Evolutionary conservation across 2,888 invertebrate genomes (phyloP).

Genomic region (Euzetes globulus): DNA sequence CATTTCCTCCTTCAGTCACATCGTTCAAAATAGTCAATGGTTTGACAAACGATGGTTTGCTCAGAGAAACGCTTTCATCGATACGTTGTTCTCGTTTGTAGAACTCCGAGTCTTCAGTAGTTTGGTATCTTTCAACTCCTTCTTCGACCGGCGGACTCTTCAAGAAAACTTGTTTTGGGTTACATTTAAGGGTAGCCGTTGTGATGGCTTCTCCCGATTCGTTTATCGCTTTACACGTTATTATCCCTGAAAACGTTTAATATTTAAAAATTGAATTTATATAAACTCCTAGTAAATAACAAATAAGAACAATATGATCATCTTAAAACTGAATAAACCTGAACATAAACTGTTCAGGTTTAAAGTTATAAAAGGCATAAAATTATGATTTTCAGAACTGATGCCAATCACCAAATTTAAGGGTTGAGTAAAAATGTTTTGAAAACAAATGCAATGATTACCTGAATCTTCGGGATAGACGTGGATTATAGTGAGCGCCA

Average conservation of each 20-base stretch:
- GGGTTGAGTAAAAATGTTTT: too few species aligned
- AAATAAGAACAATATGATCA: too few species aligned
- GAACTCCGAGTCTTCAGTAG: constrained; percentile 67
- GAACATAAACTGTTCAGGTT: too few species aligned
- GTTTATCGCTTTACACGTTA: constrained; percentile 84
- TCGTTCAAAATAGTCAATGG: constrained; percentile 81
- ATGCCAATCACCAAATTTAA: neutral
- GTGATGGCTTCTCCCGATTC: constrained; percentile 90
- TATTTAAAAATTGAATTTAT: too few species aligned
- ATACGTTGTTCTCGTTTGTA: constrained; percentile 63
- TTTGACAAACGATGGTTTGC: constrained; percentile 24
- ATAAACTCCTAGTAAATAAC: too few species aligned
- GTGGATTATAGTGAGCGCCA: constrained; percentile 81
- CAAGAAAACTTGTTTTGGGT: constrained; percentile 45
- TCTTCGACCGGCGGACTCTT: constrained; percentile 48
- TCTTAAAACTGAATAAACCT: too few species aligned
- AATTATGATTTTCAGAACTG: neutral
- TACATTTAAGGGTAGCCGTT: constrained; percentile 77
- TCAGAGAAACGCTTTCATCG: constrained; percentile 59
- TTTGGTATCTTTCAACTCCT: constrained; percentile 79
- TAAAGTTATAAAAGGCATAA: too few species aligned
- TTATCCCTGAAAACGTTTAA: constrained; percentile 21
- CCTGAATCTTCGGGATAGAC: constrained; percentile 95
- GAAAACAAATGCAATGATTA: constrained; percentile 44
- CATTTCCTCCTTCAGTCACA: constrained; percentile 79